Conservation (phyloP, 2,888 invertebrate species). For the Dolomedes plantarius region DNA sequence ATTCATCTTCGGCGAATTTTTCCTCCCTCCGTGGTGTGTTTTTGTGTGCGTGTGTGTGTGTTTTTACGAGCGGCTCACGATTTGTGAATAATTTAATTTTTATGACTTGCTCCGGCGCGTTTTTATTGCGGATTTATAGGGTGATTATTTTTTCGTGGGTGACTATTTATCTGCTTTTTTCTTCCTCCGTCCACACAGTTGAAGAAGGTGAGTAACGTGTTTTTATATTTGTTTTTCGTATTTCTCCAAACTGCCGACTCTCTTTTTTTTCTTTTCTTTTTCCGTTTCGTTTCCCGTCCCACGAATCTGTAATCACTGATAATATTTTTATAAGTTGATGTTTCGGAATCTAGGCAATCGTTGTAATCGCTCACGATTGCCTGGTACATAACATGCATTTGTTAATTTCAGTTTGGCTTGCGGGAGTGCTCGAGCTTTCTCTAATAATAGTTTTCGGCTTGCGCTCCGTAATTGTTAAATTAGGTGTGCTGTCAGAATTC, state of each 20-base stretch:
- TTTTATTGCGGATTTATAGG: constrained; percentile 42
- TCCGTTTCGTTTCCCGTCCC: not conserved
- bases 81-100: constrained; percentile 35
- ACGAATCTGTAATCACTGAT: constrained; percentile 9
- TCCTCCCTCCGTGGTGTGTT: constrained; percentile 14
- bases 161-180: not conserved
- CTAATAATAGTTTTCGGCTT: no score
- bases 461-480: no score
- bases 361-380: not conserved
- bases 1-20: constrained; percentile 19
- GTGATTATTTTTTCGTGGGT: constrained; percentile 42
- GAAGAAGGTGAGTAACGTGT: constrained; percentile 4
- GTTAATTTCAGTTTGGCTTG: no score
- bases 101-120: constrained; percentile 17
- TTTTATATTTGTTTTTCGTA: not conserved
- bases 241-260: no score
- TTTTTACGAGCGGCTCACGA: constrained; percentile 42
- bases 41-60: constrained; percentile 3
- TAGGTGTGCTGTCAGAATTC: no score
- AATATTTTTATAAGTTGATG: not conserved
- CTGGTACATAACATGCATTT: no score
- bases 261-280: not conserved
- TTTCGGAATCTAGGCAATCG: not conserved
- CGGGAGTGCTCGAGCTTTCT: no score
- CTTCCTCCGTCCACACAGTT: not conserved